Percentiles rank a stretch among this genome's conserved stretches.
These are phyloP conservation scores for Vulpes lagopus DNA, from an alignment of 2,113 vertebrate genomes.

Conservation along the genomic window DNA sequence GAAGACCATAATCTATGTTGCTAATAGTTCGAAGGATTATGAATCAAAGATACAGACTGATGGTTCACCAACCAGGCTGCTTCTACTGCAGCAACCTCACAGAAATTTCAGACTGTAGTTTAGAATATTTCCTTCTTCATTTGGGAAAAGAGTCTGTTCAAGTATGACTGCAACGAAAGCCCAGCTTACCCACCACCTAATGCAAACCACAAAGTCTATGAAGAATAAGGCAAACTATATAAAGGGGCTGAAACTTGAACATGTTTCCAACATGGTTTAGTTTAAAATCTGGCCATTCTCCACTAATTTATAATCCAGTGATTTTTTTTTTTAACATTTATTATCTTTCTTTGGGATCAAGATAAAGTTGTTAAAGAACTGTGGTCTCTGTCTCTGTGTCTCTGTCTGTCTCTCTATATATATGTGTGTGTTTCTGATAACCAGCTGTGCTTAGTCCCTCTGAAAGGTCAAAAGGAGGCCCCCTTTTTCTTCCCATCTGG, in stretches of 20 bases:
- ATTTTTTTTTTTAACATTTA: conserved; percentile 66
- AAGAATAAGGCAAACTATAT: neutral
- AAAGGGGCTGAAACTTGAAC: conserved; percentile 41
- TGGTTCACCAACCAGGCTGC: neutral
- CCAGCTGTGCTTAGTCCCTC: conserved; percentile 70
- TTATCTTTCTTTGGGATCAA: conserved; percentile 41
- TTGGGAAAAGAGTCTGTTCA: conserved; percentile 64
- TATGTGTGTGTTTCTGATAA: conserved; percentile 23
- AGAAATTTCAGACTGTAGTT: conserved; percentile 58
- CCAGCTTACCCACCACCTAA: neutral
- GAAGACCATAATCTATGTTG: neutral
- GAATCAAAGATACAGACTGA: neutral
- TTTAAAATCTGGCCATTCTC: conserved; percentile 45
- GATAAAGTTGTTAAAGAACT: conserved; percentile 46
- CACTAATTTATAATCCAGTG: neutral
- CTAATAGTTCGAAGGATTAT: neutral
- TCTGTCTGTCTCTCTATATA: neutral
- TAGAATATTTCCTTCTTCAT: conserved; percentile 64
- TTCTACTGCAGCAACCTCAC: conserved; percentile 63
- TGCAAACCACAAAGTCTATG: conserved; percentile 17
- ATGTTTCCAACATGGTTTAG: neutral
- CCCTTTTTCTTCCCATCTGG: conserved; percentile 60
- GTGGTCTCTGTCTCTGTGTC: neutral
- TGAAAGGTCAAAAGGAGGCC: conserved; percentile 59
- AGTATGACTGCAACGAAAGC: conserved; percentile 12